Conservation (phyloP, 2,113 vertebrate species). For the Muntiacus muntjak region DNA sequence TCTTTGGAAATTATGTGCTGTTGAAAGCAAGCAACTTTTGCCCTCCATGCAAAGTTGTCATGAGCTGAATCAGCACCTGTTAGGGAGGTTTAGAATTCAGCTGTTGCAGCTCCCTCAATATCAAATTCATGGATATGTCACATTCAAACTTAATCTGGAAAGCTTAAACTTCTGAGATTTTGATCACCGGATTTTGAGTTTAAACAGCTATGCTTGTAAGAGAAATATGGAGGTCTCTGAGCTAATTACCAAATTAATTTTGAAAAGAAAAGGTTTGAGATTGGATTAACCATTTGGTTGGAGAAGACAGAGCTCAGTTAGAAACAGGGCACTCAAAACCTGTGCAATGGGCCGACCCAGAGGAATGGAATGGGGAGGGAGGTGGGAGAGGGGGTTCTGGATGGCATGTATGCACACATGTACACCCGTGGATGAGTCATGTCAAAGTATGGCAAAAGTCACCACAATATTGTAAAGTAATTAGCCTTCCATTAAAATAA, state of each 20-base stretch:
- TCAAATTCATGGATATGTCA: neutral
- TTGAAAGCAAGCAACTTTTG: conserved; percentile 17
- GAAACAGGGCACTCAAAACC: neutral
- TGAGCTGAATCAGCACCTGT: neutral
- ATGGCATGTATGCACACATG: neutral
- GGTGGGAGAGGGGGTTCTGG: neutral
- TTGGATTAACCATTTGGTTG: conserved; percentile 5
- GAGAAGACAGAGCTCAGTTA: neutral
- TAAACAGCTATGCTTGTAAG: neutral
- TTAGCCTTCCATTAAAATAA: neutral
- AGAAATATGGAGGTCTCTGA: neutral
- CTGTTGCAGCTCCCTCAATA: neutral
- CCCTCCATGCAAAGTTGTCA: neutral
- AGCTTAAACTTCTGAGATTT: neutral
- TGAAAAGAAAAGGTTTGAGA: neutral
- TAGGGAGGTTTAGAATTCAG: neutral
- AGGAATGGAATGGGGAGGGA: neutral
- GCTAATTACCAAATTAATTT: neutral
- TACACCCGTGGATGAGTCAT: neutral
- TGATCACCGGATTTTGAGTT: neutral
- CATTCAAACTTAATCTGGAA: conserved; percentile 5
- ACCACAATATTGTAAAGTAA: neutral
- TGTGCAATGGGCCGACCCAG: neutral
- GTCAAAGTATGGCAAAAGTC: neutral
- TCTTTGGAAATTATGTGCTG: neutral